Percentiles rank a stretch among this genome's conserved stretches.
Conservation (phyloP, 2,888 invertebrate genomes). For the Drosophila kanekoi region DNA sequence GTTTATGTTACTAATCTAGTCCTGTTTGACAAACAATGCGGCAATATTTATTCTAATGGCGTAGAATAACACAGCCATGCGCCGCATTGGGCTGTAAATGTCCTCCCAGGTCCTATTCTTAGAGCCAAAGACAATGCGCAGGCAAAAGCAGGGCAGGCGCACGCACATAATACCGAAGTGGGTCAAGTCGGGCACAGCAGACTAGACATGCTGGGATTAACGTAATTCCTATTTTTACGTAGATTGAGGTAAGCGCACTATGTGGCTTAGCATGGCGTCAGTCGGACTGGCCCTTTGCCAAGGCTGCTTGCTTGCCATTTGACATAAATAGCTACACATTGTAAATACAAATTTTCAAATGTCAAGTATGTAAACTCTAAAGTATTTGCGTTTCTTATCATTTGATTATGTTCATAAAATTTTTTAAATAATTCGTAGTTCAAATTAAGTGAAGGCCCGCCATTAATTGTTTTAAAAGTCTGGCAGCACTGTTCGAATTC, state of each 20-base stretch:
- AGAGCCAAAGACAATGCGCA: constrained; percentile 16
- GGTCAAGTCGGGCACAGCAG: constrained; percentile 44
- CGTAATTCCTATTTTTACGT: constrained; percentile 58
- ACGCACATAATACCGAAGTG: constrained; percentile 36
- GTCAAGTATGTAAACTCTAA: too few species aligned
- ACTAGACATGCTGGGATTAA: constrained; percentile 55
- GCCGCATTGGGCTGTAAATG: constrained; percentile 45
- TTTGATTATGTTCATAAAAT: background rate
- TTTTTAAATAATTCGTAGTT: background rate
- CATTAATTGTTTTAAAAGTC: background rate
- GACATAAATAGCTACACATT: background rate
- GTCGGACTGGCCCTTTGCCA: constrained; percentile 54
- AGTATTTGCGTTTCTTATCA: background rate
- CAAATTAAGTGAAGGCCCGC: background rate
- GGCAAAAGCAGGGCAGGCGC: constrained; percentile 32
- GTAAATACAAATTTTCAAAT: background rate
- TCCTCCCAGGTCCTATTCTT: constrained; percentile 16
- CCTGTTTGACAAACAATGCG: constrained; percentile 84
- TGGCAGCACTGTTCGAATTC: constrained; percentile 18
- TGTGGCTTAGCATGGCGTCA: constrained; percentile 66
- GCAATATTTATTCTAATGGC: constrained; percentile 81
- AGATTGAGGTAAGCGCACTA: constrained; percentile 62
- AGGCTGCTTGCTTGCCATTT: background rate
- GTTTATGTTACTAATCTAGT: constrained; percentile 83
- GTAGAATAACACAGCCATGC: constrained; percentile 76